Base-by-base conservation (phyloP, 2,113 vertebrate species). In the Mungos mungo region DNA sequence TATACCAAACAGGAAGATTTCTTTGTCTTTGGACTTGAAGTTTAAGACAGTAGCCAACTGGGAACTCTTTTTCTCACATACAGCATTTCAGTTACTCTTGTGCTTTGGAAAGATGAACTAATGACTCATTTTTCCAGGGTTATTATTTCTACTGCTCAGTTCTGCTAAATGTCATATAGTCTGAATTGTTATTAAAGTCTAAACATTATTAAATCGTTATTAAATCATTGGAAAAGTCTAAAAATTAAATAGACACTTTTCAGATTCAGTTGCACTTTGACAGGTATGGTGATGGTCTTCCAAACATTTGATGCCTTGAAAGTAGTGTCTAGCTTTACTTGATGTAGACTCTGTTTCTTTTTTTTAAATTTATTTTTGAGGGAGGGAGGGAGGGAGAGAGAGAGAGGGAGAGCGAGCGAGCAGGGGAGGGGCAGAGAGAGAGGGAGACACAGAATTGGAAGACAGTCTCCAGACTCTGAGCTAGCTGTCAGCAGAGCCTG, bases 81-180 rank as follows among this genome's bases (percentile, higher is more conserved):
- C 1, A 83, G 18, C 45, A 95, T 60, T 90, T 94, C 66, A 97
- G 76, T 33, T 84, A 69, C 23, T 90, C 38, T 76, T 4, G 9
- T 76, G 23, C 71, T 97, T 96, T 96, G 57, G 50, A 96, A 94
- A 96, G 33, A 90, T 88, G 52, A 90, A 96, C 85, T 23, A 84
- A 63, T 88, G 90, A 93, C 41, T 97, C 25, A 90, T 90, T 97
- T 96, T 97, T 94, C 80, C 81, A 93, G 29, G 68, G 69, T 81
- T 90, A 52, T 77, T 54, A 95, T 93, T 93, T 92, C 68, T 92
- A 41, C 57, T 50, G 18, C 31, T 93, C 94, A 92, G 41, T 93
- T 96, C 66, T 96, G 80, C 31, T 97, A 76, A 97, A 81, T 97
- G 68, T 92, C 74, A 90, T 80, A 13, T 41, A 96, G 10, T 79